These are phyloP conservation scores for Labeo catla DNA, from an alignment of 2,113 vertebrate genomes.

Conservation along the genomic window DNA sequence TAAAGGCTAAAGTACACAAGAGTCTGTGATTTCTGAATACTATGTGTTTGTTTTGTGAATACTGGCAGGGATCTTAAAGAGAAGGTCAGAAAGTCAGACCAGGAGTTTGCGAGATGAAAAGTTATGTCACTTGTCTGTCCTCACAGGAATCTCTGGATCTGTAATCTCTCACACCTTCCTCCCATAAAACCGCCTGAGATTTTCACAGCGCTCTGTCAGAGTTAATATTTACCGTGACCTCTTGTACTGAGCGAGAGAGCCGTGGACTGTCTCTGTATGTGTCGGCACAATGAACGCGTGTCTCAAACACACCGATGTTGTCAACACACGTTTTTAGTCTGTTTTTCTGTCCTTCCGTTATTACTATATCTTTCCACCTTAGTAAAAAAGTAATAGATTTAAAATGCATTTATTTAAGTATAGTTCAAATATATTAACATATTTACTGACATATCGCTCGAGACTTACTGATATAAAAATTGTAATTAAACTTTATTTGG, in stretches of 20 bases:
- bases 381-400: no score
- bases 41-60: constrained; percentile 81
- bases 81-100: constrained; percentile 76
- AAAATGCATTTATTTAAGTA: no score
- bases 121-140: constrained; percentile 74
- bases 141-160: constrained; percentile 78
- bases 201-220: constrained; percentile 83
- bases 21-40: constrained; percentile 56
- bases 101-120: constrained; percentile 73
- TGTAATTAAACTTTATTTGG: no score
- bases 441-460: no score
- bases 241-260: constrained; percentile 65
- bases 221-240: constrained; percentile 85
- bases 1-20: constrained; percentile 73
- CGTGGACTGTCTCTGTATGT: constrained; percentile 58
- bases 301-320: neutral
- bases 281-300: constrained; percentile 44
- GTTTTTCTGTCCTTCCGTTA: neutral
- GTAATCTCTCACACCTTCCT: constrained; percentile 78
- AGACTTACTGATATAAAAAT: no score
- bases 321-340: neutral
- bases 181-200: constrained; percentile 78
- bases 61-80: constrained; percentile 83
- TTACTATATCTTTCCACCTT: neutral
- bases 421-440: no score